phyloP scores from a whole-genome alignment of 2,113 vertebrate species.

The human (Homo sapiens) region GRCh38 chr14:44717001-44717500 shows the following conservation, averaged over 20 bases:
- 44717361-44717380: constrained; percentile 50
- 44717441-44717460: neutral
- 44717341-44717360: constrained; percentile 38
- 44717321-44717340: constrained; percentile 31
- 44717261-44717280: neutral
- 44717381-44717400: constrained; percentile 16
- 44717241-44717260: constrained; percentile 48
- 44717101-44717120: neutral
- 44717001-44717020: neutral
- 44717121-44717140: constrained; percentile 17
- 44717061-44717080: constrained; percentile 33
- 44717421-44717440: neutral
- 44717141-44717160: constrained; percentile 61
- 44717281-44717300: constrained; percentile 3
- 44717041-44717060: constrained; percentile 32
- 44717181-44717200: neutral
- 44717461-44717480: neutral
- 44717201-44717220: constrained; percentile 62
- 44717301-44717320: neutral
- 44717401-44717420: neutral
- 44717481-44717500: constrained; percentile 35
- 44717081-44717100: neutral
- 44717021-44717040: neutral
- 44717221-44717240: constrained; percentile 27
- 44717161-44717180: neutral